Base-by-base conservation (phyloP, 2,797 vertebrate genomes). In the Taenioides sp. region DNA sequence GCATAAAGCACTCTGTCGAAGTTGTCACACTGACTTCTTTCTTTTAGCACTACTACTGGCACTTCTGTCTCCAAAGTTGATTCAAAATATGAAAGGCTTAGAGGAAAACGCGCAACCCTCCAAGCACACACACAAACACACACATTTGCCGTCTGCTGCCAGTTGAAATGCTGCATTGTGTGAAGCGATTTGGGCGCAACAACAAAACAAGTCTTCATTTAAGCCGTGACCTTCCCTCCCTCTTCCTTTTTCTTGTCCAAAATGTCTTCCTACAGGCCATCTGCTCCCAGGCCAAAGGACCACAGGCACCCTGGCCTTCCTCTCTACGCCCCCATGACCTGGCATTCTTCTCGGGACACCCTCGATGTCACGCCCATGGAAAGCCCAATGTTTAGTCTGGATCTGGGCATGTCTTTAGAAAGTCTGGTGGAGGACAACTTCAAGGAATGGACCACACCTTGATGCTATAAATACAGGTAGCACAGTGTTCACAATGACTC, bases 171-270 rank as follows among this genome's bases (percentile, higher is more conserved):
- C 40, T 65, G 80, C 73, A 92, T 91, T 92, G 88, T 91, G 84
- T 22, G 34, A 57, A 66, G 70, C 72, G 80, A 85, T 84, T 81
- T 17, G 28, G 65, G 67, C 65, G 71, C 83, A 62, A 87, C 80
- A 90, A 87, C 87, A 82, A 87, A 86, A 88, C 89, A 90, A 86
- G 88, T 90, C 85, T 87, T 90, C 84, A 78, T 85, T 90, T 92
- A 78, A 88, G 88, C 77, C 58, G 20, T 49, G 57, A 64, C 75
- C 83, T 69, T 81, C 82, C 87, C 87, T 78, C 85, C 86, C 81
- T 87, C 75, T 77, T 81, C 67, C 73, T 71, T 74, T 54, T 84
- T 85, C 75, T 71, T 10, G 3, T 91, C 87, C 9, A 90, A 91
- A 84, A 81, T 47, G 86, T 70, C 73, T 86, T 84, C 88, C 80